Base-by-base conservation (phyloP, 1,140 invertebrate species). In the Drosophila bocki region DNA sequence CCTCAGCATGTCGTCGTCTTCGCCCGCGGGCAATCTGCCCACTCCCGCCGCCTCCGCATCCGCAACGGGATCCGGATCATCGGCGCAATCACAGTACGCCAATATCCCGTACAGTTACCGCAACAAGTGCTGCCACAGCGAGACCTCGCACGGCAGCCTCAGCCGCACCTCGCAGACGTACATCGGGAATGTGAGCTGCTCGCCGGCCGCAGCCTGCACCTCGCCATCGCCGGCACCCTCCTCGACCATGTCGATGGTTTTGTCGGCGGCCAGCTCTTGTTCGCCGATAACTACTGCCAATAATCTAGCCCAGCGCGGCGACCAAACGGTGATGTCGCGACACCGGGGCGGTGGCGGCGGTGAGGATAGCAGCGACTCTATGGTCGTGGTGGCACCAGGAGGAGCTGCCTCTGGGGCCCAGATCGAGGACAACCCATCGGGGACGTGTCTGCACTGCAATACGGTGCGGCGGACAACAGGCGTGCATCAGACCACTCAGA, bases 401-500 rank as follows among this genome's bases (percentile, higher is more conserved):
- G 57, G 37, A 2, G 32, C 59, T 7, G 32, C 48, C 3, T 29
- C 67, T 3, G 35, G 42, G n/a, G 58, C 29, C 12, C 57, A 65
- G 37, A 29, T 47, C 3, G 80, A 67, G 12, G 41, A 26, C 8
- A 77, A 67, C 29, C 61, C 47, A 3, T 67, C 50, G 15, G 75
- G 72, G 5, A 92, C 91, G 7, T 93, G 92, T 13, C 50, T 93
- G 17, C 92, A 93, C 58, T 93, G 92, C 53, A 93, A 91, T 39
- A 93, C 92, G 8, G 75, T 80, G 19, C 78, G 92, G 2, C 85
- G 92, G 0, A 93, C 92, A 7, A 92, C 92, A 6, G 92, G 92
- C 9, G 92, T 93, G 1, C 92, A 93, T 64, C 92, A 93, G 53
- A 93, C 92, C 11, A 93, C 92, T 3, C 92, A 93, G 58, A 93